Evolutionary conservation across 2,797 vertebrate genomes (phyloP).

Genomic region (Pangasius larnaudii): DNA sequence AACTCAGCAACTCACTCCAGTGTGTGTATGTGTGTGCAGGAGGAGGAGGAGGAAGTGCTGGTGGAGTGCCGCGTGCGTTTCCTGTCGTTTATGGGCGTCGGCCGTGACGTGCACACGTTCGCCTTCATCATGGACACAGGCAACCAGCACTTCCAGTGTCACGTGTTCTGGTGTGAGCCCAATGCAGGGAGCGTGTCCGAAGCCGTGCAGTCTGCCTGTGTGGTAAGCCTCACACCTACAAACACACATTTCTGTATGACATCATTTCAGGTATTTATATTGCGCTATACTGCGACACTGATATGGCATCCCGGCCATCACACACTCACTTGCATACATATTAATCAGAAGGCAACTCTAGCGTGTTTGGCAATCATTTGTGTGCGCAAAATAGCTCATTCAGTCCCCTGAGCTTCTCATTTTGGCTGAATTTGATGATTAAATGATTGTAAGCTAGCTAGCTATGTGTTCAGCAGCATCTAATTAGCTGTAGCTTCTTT

Average conservation of each 20-base stretch:
- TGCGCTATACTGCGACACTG: background rate
- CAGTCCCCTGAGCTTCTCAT: background rate
- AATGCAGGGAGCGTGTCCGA: conserved; percentile 93
- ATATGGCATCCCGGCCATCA: background rate
- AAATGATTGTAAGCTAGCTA: background rate
- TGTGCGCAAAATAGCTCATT: background rate
- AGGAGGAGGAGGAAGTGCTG: conserved; percentile 90
- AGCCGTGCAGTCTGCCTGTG: conserved; percentile 95
- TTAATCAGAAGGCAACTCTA: background rate
- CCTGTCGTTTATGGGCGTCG: conserved; percentile 97
- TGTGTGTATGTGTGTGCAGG: conserved; percentile 67
- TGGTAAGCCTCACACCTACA: conserved; percentile 79
- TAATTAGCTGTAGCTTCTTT: background rate
- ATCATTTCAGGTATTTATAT: background rate
- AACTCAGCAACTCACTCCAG: background rate
- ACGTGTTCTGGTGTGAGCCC: conserved; percentile 96
- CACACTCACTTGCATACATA: background rate
- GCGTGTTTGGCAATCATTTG: background rate
- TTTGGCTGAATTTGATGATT: background rate
- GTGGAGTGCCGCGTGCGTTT: conserved; percentile 96
- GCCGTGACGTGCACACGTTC: conserved; percentile 90
- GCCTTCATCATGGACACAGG: conserved; percentile 98
- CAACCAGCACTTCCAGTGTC: conserved; percentile 94
- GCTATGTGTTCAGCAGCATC: background rate
- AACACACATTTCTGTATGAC: background rate